Evolutionary conservation across 2,797 vertebrate species (phyloP).

Genomic region (Alca torda): DNA sequence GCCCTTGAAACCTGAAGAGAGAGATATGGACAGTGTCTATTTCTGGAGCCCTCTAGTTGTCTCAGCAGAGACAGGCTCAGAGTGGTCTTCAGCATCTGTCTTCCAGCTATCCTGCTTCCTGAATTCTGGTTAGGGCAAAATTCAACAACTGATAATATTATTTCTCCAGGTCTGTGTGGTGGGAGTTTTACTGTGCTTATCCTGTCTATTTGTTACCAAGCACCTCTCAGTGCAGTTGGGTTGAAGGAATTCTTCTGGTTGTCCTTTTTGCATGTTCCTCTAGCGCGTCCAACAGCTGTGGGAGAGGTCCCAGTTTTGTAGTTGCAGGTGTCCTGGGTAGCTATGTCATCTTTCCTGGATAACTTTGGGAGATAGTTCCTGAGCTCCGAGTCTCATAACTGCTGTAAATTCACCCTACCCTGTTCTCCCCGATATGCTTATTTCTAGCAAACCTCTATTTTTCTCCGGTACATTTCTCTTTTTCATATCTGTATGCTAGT

Average conservation of each 20-base stretch:
- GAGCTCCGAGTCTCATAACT: background rate
- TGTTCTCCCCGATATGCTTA: background rate
- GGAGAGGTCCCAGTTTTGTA: background rate
- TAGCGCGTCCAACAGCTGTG: background rate
- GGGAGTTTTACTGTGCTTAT: background rate
- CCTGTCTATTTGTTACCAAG: background rate
- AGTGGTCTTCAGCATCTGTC: background rate
- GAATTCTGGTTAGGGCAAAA: background rate
- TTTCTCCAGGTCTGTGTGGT: background rate
- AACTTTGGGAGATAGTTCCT: background rate
- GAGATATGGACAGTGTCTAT: background rate
- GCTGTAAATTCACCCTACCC: background rate
- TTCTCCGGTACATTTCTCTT: background rate
- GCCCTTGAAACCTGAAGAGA: background rate
- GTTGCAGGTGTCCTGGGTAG: rapidly evolving
- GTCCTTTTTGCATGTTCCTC: background rate
- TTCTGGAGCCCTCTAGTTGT: background rate
- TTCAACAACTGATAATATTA: background rate
- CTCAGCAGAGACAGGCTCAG: background rate
- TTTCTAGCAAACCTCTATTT: rapidly evolving
- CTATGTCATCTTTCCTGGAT: background rate
- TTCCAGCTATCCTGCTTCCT: background rate
- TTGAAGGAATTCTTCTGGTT: background rate
- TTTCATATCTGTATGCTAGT: background rate
- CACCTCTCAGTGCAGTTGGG: background rate